A percentile compares a stretch with the other conserved stretches of the same genome.
phyloP scores from a whole-genome alignment of 2,888 invertebrate species.

The Dasypolia templi region DNA sequence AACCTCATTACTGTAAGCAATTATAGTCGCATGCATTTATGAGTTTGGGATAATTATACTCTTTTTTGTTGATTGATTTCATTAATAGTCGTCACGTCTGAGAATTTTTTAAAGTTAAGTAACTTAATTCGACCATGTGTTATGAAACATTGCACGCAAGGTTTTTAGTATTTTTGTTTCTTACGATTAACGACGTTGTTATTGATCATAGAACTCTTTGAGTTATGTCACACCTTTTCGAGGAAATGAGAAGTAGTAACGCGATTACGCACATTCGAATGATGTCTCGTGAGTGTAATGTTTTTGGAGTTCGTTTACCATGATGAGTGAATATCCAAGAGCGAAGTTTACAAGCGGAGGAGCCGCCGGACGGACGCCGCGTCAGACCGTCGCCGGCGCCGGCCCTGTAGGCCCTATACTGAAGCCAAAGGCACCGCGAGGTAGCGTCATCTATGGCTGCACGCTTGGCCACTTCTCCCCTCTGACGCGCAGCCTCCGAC shows the following conservation, averaged over 20 bases:
- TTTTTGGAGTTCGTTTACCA: conserved; percentile 54
- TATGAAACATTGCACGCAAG: neutral
- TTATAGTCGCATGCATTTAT: neutral
- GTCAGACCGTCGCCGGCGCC: conserved; percentile 71
- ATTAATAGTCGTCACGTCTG: neutral
- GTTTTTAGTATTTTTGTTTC: neutral
- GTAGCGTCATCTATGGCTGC: conserved; percentile 52
- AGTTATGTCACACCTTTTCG: neutral
- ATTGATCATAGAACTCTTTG: too few species aligned
- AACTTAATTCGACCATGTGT: neutral
- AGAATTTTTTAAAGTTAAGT: neutral
- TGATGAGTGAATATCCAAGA: conserved; percentile 70
- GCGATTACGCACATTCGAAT: neutral
- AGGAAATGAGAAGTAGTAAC: neutral
- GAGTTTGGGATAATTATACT: neutral
- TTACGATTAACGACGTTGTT: neutral
- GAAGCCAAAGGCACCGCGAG: conserved; percentile 89
- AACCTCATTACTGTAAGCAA: neutral
- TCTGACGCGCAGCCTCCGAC: conserved; percentile 57
- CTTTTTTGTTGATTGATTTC: neutral
- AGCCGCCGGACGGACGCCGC: conserved; percentile 76
- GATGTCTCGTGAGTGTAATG: conserved; percentile 62
- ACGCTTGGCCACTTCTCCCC: conserved; percentile 67
- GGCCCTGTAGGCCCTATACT: conserved; percentile 81
- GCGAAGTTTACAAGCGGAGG: conserved; percentile 72